Conservation (phyloP, 2,888 invertebrate species). For the Craniophora ligustri region DNA sequence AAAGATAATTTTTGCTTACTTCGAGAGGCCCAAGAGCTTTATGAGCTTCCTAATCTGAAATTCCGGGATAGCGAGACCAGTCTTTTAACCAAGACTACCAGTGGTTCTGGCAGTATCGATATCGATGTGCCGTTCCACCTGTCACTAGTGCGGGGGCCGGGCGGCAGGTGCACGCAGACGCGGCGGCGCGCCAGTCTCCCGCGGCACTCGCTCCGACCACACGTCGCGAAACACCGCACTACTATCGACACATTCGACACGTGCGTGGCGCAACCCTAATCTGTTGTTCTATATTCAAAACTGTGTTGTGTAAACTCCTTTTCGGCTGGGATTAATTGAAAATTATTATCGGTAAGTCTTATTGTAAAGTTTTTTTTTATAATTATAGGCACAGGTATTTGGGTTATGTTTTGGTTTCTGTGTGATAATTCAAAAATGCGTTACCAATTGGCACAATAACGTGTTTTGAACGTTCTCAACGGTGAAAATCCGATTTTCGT, state of each 20-base stretch:
- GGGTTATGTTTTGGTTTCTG: slow-evolving; percentile 75
- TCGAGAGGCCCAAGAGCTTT: no score
- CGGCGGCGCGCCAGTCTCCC: slow-evolving; percentile 86
- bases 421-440: slow-evolving; percentile 69
- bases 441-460: slow-evolving; percentile 68
- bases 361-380: slow-evolving; percentile 20
- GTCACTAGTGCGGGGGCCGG: slow-evolving; percentile 80
- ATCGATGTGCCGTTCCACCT: slow-evolving; percentile 78
- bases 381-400: slow-evolving; percentile 55
- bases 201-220: slow-evolving; percentile 76
- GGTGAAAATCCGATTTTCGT: slow-evolving; percentile 69
- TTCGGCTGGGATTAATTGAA: slow-evolving; percentile 59
- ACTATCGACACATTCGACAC: slow-evolving; percentile 82
- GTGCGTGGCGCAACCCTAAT: slow-evolving; percentile 84
- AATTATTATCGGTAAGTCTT: slow-evolving; percentile 58
- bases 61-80: no score
- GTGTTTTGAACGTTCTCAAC: slow-evolving; percentile 69
- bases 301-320: slow-evolving; percentile 79
- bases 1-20: no score
- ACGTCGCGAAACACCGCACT: slow-evolving; percentile 70
- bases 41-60: no score
- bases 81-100: neutral
- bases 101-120: slow-evolving; percentile 69
- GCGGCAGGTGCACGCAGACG: slow-evolving; percentile 85
- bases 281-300: slow-evolving; percentile 75